Base-by-base conservation (phyloP, 2,797 vertebrate genomes). In the Rhodeus uyekii region DNA sequence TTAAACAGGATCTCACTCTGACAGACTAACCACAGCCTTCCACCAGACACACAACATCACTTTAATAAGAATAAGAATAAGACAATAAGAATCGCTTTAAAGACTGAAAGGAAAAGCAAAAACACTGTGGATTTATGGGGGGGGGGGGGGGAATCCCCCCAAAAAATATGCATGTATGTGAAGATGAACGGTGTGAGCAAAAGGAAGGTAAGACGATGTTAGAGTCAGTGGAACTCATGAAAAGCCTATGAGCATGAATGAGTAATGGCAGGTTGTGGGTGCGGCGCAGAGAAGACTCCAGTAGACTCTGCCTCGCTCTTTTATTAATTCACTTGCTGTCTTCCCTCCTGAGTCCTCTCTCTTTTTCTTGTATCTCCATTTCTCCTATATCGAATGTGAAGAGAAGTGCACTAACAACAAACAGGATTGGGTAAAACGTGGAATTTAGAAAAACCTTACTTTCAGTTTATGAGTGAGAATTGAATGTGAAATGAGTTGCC, bases 291-390 rank as follows among this genome's bases (percentile, higher is more conserved):
- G 65, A 80, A 71, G 38, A 72, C 78, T 42, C 8, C 34, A 27
- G 77, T 68, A 73, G 42, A 63, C 68, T 64, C 68, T 36, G 39
- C n/a, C 79, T 10, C 2, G n/a, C 58, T 73, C 42, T 81, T 81
- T 64, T 65, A 81, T 74, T 81, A 39, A 80, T 84, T 84, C 50
- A 50, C 78, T 76, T 61, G 63, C 71, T 61, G n/a, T 42, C 34
- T 63, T 81, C 42, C 13, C 32, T 81, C 32, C 67, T 42, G 32
- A 53, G 69, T 53, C 78, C 38, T 58, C 34, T 38, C 77, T 71
- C 67, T 60, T 50, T 46, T 39, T 60, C 50, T 34, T 39, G n/a
- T 1, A 27, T 71, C 65, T 61, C n/a, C 0, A 29, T 27, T 63
- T 80, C 22, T 36, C 14, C 29, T 61, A 44, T 39, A 38, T 22